These are phyloP conservation scores for Mugil cephalus DNA, from an alignment of 2,113 vertebrate species.

Conservation along the genomic window DNA sequence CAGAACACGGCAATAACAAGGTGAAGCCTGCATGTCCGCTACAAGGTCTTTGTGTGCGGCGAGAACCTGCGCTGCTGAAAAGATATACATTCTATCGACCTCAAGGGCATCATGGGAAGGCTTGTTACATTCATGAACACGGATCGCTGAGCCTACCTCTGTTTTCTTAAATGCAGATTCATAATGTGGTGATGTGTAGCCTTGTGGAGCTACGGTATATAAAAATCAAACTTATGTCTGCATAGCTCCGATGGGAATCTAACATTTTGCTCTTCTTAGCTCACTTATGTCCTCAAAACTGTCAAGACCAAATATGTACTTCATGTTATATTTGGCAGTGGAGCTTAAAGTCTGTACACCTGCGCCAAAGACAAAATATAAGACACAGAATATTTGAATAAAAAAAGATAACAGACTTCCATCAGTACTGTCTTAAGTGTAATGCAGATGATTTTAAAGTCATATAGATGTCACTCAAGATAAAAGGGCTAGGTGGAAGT, in stretches of 20 bases:
- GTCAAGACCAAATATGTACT: conserved; percentile 16
- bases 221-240: conserved; percentile 25
- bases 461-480: background rate
- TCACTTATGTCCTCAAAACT: conserved; percentile 21
- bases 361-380: conserved; percentile 14
- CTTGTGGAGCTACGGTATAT: conserved; percentile 14
- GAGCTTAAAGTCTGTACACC: conserved; percentile 12
- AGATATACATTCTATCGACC: conserved; percentile 25
- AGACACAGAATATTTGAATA: background rate
- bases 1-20: conserved; percentile 47
- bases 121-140: conserved; percentile 25
- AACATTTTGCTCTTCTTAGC: conserved; percentile 17
- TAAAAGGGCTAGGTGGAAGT: too few relatives aligned
- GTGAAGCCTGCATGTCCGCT: conserved; percentile 30
- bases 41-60: conserved; percentile 32
- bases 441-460: background rate
- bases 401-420: background rate
- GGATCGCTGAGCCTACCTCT: background rate
- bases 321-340: conserved; percentile 35
- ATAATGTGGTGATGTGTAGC: conserved; percentile 30
- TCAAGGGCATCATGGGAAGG: conserved; percentile 31
- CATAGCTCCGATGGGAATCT: conserved; percentile 18
- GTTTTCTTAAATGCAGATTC: conserved; percentile 29
- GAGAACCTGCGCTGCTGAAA: conserved; percentile 15
- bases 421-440: background rate